Base-by-base conservation (phyloP, 2,797 vertebrate species). In the Podarcis siculus region DNA sequence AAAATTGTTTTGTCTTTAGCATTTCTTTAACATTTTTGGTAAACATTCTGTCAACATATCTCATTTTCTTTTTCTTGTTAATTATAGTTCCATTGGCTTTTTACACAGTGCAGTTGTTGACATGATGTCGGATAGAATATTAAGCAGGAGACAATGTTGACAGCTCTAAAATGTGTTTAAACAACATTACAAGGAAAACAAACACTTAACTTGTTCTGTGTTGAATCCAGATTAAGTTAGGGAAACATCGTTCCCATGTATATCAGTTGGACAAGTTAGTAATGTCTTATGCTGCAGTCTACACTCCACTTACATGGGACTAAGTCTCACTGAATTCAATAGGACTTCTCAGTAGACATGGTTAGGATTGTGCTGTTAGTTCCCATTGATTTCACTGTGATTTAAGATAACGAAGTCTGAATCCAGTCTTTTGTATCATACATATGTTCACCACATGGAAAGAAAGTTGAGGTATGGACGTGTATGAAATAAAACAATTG, bases 91-190 rank as follows among this genome's bases (percentile, higher is more conserved):
- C 13, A 25, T 67, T 67, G 9, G n/a, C 39, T 19, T 69, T 32
- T 55, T 45, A 83, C 30, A 23, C 23, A 37, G 12, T 69, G 37
- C 39, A 32, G 10, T 35, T 35, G 61, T 25, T 39, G 21, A 49
- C 5, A 27, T 17, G 42, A 3, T 78, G 64, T 32, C 35, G 19
- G 12, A 27, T 30, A 69, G 42, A 25, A 42, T 82, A 73, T 35
- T 49, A 17, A 21, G 42, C 19, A 71, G 4, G 19, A 32, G 39
- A 55, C 2, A 5, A 12, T 32, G 32, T 25, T 83, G 23, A 17
- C 64, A 72, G 12, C 13, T 69, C 89, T 87, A 79, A 88, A n/a
- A 77, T 86, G 85, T 71, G 66, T n/a, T n/a, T 2, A 25, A 42
- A 25, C 87, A 82, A 23, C 66, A 79, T 85, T 21, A 35, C 5